A percentile compares a stretch with the other conserved stretches of the same genome.
Evolutionary conservation across 2,113 vertebrate species (phyloP).

Genomic region (Peromyscus leucopus): DNA sequence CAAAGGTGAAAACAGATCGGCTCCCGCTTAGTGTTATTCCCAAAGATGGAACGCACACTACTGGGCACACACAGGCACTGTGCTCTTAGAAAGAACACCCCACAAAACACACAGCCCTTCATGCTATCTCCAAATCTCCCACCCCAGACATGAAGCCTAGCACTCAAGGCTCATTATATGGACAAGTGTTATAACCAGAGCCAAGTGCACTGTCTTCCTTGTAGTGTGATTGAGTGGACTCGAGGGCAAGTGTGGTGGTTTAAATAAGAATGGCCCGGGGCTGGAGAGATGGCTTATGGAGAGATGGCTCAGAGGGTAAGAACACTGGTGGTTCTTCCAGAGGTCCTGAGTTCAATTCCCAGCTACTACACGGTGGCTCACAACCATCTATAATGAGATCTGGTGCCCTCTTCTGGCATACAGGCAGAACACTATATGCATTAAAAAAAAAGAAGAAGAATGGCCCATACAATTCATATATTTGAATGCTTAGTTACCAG

Average conservation of each 20-base stretch:
- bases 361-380: too few species aligned
- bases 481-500: neutral
- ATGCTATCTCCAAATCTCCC: neutral
- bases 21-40: neutral
- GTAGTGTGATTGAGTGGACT: neutral
- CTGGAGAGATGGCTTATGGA: too few species aligned
- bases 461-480: neutral
- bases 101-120: neutral
- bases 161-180: neutral
- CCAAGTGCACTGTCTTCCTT: neutral
- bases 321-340: too few species aligned
- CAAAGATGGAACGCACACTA: neutral
- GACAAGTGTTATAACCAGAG: neutral
- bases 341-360: too few species aligned
- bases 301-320: too few species aligned
- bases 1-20: neutral
- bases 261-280: neutral
- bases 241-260: neutral
- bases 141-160: neutral
- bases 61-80: neutral
- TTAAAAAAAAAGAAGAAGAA: too few species aligned
- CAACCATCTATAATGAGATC: too few species aligned
- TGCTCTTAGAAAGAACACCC: neutral
- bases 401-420: too few species aligned
- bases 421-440: too few species aligned